Percentiles rank a stretch among this genome's conserved stretches.
These are phyloP conservation scores for Lasioglossum oenotherae DNA, from an alignment of 2,888 invertebrate species.

Conservation along the genomic window DNA sequence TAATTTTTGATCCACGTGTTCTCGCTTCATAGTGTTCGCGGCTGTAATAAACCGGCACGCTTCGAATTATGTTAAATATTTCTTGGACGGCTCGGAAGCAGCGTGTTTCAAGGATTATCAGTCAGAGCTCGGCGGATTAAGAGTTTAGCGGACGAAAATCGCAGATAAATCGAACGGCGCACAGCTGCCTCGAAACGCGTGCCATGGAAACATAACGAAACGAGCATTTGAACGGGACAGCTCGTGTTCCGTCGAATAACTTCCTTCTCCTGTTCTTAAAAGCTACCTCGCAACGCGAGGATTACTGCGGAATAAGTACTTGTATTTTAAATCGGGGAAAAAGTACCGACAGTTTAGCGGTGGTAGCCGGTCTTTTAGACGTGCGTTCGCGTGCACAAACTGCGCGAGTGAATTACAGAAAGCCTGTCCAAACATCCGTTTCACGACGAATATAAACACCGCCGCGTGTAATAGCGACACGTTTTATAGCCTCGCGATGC, in stretches of 20 bases:
- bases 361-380: slow-evolving; percentile 12
- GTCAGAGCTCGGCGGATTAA: background rate
- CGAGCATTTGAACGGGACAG: background rate
- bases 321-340: slow-evolving; percentile 25
- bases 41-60: background rate
- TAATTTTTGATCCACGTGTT: too few species aligned
- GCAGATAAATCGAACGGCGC: background rate
- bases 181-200: background rate
- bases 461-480: background rate
- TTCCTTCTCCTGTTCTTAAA: background rate
- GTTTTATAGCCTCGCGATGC: background rate
- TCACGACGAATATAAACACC: background rate
- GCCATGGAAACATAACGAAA: background rate
- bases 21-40: too few species aligned
- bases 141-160: background rate
- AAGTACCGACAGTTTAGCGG: slow-evolving; percentile 1
- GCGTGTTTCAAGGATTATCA: background rate
- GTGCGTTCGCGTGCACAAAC: slow-evolving; percentile 2
- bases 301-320: slow-evolving; percentile 13
- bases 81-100: background rate
- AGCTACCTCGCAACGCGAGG: background rate
- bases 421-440: slow-evolving; percentile 19
- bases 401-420: slow-evolving; percentile 14
- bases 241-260: background rate
- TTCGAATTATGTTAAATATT: background rate